A percentile compares a stretch with the other conserved stretches of the same genome.
These are phyloP conservation scores for Chamaetylas fuelleborni DNA, from an alignment of 2,113 vertebrate genomes.

Conservation along the genomic window DNA sequence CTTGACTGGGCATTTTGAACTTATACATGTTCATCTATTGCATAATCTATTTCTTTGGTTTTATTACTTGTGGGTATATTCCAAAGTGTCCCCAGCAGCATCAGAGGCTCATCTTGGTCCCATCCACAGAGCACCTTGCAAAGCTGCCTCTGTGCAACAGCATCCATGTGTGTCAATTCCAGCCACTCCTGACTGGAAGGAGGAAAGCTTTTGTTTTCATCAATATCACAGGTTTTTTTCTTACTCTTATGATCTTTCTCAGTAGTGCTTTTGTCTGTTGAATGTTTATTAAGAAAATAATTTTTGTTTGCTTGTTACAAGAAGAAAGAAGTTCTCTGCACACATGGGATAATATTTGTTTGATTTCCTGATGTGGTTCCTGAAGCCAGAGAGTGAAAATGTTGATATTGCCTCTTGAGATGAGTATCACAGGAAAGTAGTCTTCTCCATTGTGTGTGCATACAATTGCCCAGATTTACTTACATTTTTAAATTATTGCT, in stretches of 20 bases:
- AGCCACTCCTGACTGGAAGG: background rate
- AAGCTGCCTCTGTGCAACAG: background rate
- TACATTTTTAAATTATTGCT: background rate
- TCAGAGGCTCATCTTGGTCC: background rate
- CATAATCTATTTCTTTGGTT: background rate
- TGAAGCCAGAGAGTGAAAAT: conserved; percentile 23
- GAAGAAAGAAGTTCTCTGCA: background rate
- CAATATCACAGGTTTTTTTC: background rate
- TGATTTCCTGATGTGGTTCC: conserved; percentile 17
- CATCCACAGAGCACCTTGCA: background rate
- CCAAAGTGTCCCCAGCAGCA: background rate
- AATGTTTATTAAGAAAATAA: conserved; percentile 52
- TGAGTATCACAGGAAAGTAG: background rate
- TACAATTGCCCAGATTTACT: background rate
- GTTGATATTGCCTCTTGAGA: background rate
- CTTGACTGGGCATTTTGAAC: background rate
- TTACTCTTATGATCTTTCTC: background rate
- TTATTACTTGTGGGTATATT: background rate
- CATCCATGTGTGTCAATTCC: background rate
- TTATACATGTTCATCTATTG: background rate
- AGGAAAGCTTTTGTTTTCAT: background rate
- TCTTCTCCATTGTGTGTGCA: background rate
- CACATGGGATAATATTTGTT: conserved; percentile 15
- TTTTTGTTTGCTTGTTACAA: conserved; percentile 7
- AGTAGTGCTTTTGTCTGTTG: background rate